These are phyloP conservation scores for Ctenochaetus hawaiiensis DNA, from an alignment of 2,797 vertebrate species.

Conservation along the genomic window DNA sequence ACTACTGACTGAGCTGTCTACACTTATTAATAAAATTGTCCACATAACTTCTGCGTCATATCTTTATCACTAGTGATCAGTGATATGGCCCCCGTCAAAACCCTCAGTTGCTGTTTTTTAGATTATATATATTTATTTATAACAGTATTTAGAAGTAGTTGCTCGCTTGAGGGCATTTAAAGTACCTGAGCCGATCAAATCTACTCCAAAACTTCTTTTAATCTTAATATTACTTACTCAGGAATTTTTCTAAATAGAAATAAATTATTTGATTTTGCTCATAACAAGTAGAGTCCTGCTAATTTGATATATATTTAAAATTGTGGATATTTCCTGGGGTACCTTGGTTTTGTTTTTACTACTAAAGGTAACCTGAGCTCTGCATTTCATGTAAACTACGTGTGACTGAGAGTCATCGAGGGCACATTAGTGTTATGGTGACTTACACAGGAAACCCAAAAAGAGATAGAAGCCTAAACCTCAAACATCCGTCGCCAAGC, in stretches of 20 bases:
- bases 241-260: background rate
- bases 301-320: background rate
- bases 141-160: background rate
- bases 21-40: conserved; percentile 1
- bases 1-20: conserved; percentile 32
- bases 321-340: background rate
- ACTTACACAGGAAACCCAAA: conserved; percentile 75
- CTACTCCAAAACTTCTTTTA: conserved; percentile 23
- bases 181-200: conserved; percentile 43
- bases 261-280: background rate
- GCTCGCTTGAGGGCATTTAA: conserved; percentile 6
- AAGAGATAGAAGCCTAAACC: conserved; percentile 67
- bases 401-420: conserved; percentile 37
- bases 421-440: conserved; percentile 50
- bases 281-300: background rate
- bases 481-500: conserved; percentile 70
- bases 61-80: conserved; percentile 18
- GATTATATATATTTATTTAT: no score
- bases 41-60: background rate
- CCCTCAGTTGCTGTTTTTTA: conserved; percentile 1
- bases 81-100: background rate
- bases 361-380: conserved; percentile 13
- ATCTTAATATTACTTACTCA: conserved; percentile 30
- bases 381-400: conserved; percentile 7
- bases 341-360: background rate